phyloP scores from a whole-genome alignment of 2,888 invertebrate species.

The Pammene fasciana region DNA sequence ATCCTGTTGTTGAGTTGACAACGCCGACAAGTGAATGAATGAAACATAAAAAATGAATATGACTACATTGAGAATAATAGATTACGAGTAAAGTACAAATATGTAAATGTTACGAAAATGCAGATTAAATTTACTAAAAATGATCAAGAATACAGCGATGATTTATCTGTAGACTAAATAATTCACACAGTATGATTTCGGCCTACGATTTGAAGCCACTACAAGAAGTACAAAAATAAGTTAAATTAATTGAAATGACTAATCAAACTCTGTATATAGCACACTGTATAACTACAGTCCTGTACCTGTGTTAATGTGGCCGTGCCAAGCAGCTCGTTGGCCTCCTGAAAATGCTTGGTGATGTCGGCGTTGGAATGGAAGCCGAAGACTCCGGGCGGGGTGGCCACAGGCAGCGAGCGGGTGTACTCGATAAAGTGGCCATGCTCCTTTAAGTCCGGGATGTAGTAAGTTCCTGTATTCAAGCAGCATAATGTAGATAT shows the following conservation, averaged over 20 bases:
- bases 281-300: not conserved
- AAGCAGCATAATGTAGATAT: conserved; percentile 32
- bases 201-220: too few species aligned
- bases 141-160: too few species aligned
- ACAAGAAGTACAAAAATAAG: too few species aligned
- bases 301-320: conserved; percentile 90
- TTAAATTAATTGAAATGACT: too few species aligned
- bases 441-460: conserved; percentile 89
- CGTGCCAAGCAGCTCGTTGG: conserved; percentile 88
- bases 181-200: too few species aligned
- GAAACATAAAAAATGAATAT: conserved; percentile 48
- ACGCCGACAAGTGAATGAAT: conserved; percentile 47
- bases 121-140: too few species aligned
- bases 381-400: conserved; percentile 94
- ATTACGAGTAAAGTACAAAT: not conserved
- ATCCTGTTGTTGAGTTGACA: conserved; percentile 57
- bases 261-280: too few species aligned
- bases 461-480: conserved; percentile 85
- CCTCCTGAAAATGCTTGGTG: conserved; percentile 95
- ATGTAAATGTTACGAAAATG: not conserved
- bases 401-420: conserved; percentile 87
- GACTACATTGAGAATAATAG: not conserved
- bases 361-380: conserved; percentile 97
- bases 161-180: too few species aligned
- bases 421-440: conserved; percentile 87